These are phyloP conservation scores for Zenarchopterus dispar DNA, from an alignment of 2,797 vertebrate genomes.

Conservation along the genomic window DNA sequence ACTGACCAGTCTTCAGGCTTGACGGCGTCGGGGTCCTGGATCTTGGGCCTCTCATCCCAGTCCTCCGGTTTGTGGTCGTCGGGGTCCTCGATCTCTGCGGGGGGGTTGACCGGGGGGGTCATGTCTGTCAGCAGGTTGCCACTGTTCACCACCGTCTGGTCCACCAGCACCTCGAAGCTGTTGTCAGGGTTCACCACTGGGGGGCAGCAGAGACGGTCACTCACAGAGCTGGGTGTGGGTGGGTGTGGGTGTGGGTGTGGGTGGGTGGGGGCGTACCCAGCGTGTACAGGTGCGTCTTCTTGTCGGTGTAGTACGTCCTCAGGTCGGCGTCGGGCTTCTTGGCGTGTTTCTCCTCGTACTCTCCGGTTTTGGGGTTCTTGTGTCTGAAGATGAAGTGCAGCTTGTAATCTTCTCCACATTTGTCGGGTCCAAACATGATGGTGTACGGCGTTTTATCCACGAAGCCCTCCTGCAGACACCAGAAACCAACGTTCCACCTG, in stretches of 20 bases:
- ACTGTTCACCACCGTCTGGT: constrained; percentile 93
- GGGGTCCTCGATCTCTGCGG: constrained; percentile 94
- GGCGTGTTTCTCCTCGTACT: constrained; percentile 94
- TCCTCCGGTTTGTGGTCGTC: constrained; percentile 96
- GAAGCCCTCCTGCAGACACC: constrained; percentile 87
- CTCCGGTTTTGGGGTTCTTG: constrained; percentile 93
- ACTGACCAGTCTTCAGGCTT: constrained; percentile 97
- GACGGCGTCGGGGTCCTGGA: constrained; percentile 92
- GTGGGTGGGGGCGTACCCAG: constrained; percentile 79
- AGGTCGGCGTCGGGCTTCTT: constrained; percentile 94
- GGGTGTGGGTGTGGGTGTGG: too few relatives aligned
- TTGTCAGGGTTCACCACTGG: constrained; percentile 97
- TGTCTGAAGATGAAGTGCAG: constrained; percentile 99
- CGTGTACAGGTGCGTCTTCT: constrained; percentile 96
- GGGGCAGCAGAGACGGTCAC: background rate
- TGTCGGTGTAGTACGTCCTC: constrained; percentile 94
- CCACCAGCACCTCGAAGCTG: constrained; percentile 93
- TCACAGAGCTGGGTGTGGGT: too few relatives aligned
- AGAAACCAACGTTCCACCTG: background rate
- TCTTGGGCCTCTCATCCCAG: constrained; percentile 98
- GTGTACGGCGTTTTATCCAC: constrained; percentile 97
- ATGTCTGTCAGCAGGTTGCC: constrained; percentile 92
- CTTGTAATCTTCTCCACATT: constrained; percentile 98
- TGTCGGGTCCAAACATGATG: constrained; percentile 99
- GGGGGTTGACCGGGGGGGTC: constrained; percentile 92